Evolutionary conservation across 2,888 invertebrate genomes (phyloP), one percentile per base, ranked within the genome.

Genomic region (Temnothorax rugatulus): DNA sequence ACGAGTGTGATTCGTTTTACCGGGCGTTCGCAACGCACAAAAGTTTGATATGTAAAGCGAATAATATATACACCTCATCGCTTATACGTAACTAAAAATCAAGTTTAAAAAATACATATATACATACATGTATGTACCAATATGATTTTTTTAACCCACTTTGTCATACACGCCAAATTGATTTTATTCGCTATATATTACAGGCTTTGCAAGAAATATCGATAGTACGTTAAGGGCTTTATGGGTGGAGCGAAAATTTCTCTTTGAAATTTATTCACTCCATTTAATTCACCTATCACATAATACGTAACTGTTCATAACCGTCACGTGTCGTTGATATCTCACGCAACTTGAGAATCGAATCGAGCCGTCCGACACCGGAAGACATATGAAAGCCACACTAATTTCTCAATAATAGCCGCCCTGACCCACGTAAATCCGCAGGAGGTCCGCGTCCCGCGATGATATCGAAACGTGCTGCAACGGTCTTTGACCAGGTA

Each of bases 401-500:
- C 59, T 79, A 79, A 79, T 79, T 79, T 79, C 59, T 59, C 57
- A 79, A 79, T 79, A 79, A 79, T 59, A 71, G 71, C 71, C 57
- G n/a, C 34, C 13, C 71, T 79, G 77, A 79, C 44, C 44, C 77
- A 57, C 21, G 57, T 41, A 47, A 47, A 21, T 44, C 79, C 44
- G 57, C 69, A 66, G 57, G 77, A 59, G 79, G 57, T 47, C 79
- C 69, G 9, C 57, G 57, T 59, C 59, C 79, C 69, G 13, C 44
- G 57, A 69, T 69, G 59, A 59, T 71, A 59, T 79, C 71, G 57
- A 7, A 44, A 13, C n/a, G 9, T 4, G 25, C 2, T 34, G 21
- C 21, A 47, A 63, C 34, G 44, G 57, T 18, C 44, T 71, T 38
- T 47, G 47, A 21, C 8, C 57, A 54, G 52, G 59, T 38, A 79